Percentiles rank a stretch among this genome's conserved stretches.
Evolutionary conservation across 2,888 invertebrate genomes (phyloP).

Genomic region (Cryptophagus acutangulus): DNA sequence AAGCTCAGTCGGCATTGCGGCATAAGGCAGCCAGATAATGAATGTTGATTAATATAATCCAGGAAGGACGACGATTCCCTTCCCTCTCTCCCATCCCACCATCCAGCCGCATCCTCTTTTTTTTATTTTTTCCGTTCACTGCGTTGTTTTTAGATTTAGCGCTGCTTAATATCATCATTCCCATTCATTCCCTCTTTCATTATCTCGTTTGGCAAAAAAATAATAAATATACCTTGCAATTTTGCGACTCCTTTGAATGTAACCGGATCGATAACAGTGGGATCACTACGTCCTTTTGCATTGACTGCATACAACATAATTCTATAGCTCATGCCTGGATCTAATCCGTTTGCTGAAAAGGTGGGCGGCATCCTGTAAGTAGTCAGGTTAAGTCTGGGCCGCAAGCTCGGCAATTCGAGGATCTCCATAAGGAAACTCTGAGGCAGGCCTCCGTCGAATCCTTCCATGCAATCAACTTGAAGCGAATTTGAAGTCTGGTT

Average conservation of each 20-base stretch:
- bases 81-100: too few relatives aligned
- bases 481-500: conserved; percentile 82
- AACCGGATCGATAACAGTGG: conserved; percentile 76
- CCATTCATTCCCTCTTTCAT: not conserved
- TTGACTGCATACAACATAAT: conserved; percentile 82
- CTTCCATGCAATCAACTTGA: conserved; percentile 80
- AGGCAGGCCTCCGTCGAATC: conserved; percentile 82
- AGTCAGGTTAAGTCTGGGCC: conserved; percentile 58
- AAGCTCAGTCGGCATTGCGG: conserved; percentile 13
- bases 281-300: conserved; percentile 81
- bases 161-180: not conserved
- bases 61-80: too few relatives aligned
- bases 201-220: not conserved
- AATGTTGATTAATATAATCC: conserved; percentile 32
- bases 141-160: too few relatives aligned
- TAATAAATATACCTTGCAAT: conserved; percentile 79
- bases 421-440: conserved; percentile 82
- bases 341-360: conserved; percentile 65
- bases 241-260: conserved; percentile 83
- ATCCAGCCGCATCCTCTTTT: too few relatives aligned
- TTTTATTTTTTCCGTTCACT: too few relatives aligned
- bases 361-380: conserved; percentile 56
- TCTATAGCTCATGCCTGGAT: conserved; percentile 71
- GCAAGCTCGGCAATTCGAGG: conserved; percentile 64
- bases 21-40: conserved; percentile 26